Conservation (phyloP, 2,113 vertebrate species). For the Pachycephala philippinensis region DNA sequence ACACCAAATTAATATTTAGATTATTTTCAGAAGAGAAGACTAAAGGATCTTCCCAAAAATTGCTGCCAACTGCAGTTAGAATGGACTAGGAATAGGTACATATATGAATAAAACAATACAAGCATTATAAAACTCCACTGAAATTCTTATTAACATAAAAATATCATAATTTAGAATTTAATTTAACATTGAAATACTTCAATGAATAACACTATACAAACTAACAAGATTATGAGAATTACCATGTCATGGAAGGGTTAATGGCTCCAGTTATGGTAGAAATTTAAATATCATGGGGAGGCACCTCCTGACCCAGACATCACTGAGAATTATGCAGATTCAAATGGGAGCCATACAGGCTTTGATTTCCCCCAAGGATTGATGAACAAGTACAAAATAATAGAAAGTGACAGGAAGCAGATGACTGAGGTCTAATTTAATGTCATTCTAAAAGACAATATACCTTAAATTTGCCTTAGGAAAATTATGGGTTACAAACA, state of each 20-base stretch:
- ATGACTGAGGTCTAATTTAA: constrained; percentile 77
- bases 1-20: background rate
- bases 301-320: constrained; percentile 64
- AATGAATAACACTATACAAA: background rate
- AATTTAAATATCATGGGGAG: constrained; percentile 45
- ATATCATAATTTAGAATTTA: background rate
- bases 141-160: background rate
- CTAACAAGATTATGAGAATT: background rate
- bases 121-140: background rate
- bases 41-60: background rate
- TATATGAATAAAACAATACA: background rate
- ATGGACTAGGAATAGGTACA: background rate
- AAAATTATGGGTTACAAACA: constrained; percentile 69
- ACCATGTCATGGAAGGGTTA: constrained; percentile 33
- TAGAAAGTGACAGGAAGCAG: constrained; percentile 85
- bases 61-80: background rate
- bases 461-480: constrained; percentile 70
- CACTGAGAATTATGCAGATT: constrained; percentile 77
- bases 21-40: background rate
- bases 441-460: constrained; percentile 77
- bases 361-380: constrained; percentile 81
- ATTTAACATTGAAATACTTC: background rate
- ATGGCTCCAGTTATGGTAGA: constrained; percentile 5
- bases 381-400: constrained; percentile 78
- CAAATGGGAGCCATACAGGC: constrained; percentile 68